Conservation (phyloP, 2,888 invertebrate genomes). For the Sphaeridia pumilis region DNA sequence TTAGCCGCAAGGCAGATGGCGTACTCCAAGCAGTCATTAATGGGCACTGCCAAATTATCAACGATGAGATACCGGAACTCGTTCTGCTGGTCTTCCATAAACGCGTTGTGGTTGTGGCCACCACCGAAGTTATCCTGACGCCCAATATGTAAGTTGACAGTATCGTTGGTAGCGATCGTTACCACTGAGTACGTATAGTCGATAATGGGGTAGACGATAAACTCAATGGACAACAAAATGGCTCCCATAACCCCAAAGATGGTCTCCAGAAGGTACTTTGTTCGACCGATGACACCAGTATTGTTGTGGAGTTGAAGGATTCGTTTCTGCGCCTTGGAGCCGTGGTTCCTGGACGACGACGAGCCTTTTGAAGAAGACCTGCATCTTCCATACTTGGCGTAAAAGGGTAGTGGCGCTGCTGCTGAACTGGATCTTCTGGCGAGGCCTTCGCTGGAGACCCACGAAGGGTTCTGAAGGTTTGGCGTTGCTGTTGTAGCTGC, state of each 20-base stretch:
- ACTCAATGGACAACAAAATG: not conserved
- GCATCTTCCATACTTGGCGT: no score
- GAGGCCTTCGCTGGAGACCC: no score
- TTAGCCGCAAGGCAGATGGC: not conserved
- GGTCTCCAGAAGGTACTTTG: not conserved
- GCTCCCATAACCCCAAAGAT: not conserved
- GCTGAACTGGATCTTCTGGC: no score
- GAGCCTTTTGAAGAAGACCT: no score
- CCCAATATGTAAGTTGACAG: not conserved
- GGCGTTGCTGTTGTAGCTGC: no score
- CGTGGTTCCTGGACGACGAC: no score
- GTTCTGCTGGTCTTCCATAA: not conserved
- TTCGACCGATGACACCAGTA: not conserved
- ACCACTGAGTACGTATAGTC: not conserved
- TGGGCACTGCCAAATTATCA: not conserved
- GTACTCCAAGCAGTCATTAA: conserved; percentile 1
- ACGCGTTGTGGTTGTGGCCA: not conserved
- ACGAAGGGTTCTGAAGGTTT: no score
- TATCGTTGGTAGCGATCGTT: not conserved
- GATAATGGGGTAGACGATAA: not conserved
- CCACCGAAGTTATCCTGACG: not conserved
- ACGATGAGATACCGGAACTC: not conserved
- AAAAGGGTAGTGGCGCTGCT: no score
- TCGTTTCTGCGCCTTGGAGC: not conserved
- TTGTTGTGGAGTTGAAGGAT: not conserved